Percentiles rank a stretch among this genome's conserved stretches.
phyloP scores from a whole-genome alignment of 2,797 vertebrate species.

The Microctenopoma steveboyesi region DNA sequence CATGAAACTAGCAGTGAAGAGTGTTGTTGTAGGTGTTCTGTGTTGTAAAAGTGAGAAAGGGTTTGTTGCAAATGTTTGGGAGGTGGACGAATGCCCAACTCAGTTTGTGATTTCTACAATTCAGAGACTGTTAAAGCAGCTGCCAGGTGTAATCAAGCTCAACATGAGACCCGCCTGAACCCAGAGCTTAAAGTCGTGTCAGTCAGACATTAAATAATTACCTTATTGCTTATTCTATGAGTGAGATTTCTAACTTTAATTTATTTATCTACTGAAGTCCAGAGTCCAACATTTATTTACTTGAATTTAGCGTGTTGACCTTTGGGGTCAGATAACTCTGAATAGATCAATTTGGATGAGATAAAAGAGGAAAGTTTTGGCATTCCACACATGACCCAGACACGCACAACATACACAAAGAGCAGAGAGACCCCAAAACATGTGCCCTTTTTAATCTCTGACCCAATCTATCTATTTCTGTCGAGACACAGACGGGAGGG shows the following conservation, averaged over 20 bases:
- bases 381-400: slow-evolving; percentile 29
- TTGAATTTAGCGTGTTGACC: slow-evolving; percentile 21
- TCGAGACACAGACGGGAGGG: not conserved
- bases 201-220: too few species aligned
- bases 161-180: slow-evolving; percentile 20
- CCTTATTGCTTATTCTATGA: too few species aligned
- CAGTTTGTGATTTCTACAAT: slow-evolving; percentile 35
- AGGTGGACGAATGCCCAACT: slow-evolving; percentile 14
- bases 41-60: slow-evolving; percentile 43
- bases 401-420: slow-evolving; percentile 14
- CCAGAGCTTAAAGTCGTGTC: not conserved
- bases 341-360: slow-evolving; percentile 31
- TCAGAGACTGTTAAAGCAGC: slow-evolving; percentile 24
- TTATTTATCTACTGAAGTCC: not conserved
- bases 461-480: slow-evolving; percentile 1
- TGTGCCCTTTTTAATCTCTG: slow-evolving; percentile 9
- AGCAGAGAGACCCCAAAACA: not conserved
- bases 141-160: slow-evolving; percentile 51
- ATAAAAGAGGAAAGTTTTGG: slow-evolving; percentile 30
- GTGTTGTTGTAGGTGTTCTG: slow-evolving; percentile 64
- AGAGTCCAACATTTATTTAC: not conserved
- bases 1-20: slow-evolving; percentile 72
- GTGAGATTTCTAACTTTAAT: not conserved
- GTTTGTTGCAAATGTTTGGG: slow-evolving; percentile 30
- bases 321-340: slow-evolving; percentile 31